Conservation (phyloP, 2,888 invertebrate species). For the Aporophyla nigra region DNA sequence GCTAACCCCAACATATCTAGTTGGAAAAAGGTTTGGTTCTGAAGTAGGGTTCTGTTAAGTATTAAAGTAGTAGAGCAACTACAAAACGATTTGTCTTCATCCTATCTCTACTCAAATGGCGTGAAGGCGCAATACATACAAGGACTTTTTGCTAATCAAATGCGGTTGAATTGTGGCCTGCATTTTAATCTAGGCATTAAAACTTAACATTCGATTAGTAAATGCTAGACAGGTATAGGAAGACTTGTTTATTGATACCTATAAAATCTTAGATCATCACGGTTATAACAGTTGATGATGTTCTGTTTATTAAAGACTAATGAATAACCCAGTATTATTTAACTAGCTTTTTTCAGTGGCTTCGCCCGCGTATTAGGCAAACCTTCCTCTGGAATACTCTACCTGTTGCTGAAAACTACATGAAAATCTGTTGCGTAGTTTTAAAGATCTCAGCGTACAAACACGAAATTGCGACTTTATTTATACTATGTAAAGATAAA, state of each 20-base stretch:
- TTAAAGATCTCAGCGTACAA: too few species aligned
- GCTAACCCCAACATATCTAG: neutral
- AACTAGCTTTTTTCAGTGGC: too few species aligned
- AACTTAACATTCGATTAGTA: neutral
- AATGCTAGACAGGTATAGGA: conserved; percentile 38
- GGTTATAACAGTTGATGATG: conserved; percentile 13
- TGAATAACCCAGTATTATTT: neutral
- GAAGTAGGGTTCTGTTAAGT: neutral
- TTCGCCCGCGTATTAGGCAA: too few species aligned
- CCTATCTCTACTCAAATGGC: neutral
- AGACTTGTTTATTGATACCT: neutral
- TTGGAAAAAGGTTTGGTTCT: neutral
- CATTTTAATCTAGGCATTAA: conserved; percentile 44
- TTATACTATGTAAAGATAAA: too few species aligned
- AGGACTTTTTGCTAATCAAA: conserved; percentile 35
- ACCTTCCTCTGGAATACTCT: too few species aligned
- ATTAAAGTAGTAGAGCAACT: too few species aligned
- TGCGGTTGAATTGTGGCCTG: conserved; percentile 24
- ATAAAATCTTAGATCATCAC: conserved; percentile 46
- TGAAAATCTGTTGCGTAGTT: too few species aligned
- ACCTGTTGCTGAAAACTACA: too few species aligned
- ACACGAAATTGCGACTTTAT: too few species aligned
- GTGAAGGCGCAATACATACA: conserved; percentile 16
- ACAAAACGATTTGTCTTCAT: conserved; percentile 2
- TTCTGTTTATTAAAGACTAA: neutral